A percentile compares a stretch with the other conserved stretches of the same genome.
These are phyloP conservation scores for Drosophila paramelanica DNA, from an alignment of 2,888 invertebrate species.

Conservation along the genomic window DNA sequence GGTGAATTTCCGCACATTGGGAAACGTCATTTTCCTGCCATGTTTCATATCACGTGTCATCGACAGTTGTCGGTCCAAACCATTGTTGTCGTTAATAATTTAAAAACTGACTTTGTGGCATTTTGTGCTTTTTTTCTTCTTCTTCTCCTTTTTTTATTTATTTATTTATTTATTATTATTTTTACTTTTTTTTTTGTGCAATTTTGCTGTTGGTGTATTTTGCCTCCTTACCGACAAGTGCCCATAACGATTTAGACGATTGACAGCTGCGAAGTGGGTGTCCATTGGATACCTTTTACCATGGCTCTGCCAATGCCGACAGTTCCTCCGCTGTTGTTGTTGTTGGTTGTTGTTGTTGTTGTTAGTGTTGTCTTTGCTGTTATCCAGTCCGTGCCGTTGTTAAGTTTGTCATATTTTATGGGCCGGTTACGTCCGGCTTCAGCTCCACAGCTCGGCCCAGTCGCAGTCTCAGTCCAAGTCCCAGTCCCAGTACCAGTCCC, in stretches of 20 bases:
- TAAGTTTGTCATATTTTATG: conserved; percentile 77
- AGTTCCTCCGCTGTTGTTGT: conserved; percentile 34
- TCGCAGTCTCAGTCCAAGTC: not conserved
- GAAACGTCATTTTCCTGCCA: not conserved
- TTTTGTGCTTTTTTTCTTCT: conserved; percentile 46
- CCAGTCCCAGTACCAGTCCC: not conserved
- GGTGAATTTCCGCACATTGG: not conserved
- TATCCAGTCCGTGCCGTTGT: conserved; percentile 68
- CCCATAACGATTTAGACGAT: conserved; percentile 75
- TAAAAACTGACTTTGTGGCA: conserved; percentile 57
- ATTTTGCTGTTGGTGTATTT: conserved; percentile 4
- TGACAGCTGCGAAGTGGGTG: conserved; percentile 76
- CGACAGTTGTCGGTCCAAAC: conserved; percentile 54
- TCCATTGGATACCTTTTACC: conserved; percentile 49
- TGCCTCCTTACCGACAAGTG: conserved; percentile 58
- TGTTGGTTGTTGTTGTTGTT: conserved; percentile 28
- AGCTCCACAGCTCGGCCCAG: conserved; percentile 5
- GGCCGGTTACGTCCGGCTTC: conserved; percentile 66
- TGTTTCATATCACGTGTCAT: conserved; percentile 37
- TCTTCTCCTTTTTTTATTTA: not conserved
- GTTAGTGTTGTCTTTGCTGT: conserved; percentile 55
- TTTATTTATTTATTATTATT: not conserved
- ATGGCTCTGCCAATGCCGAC: conserved; percentile 56
- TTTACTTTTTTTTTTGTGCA: not conserved
- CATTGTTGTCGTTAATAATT: conserved; percentile 69